Percentiles rank a stretch among this genome's conserved stretches.
These are phyloP conservation scores for Lissonota sp. DNA, from an alignment of 2,888 invertebrate species.

Conservation along the genomic window DNA sequence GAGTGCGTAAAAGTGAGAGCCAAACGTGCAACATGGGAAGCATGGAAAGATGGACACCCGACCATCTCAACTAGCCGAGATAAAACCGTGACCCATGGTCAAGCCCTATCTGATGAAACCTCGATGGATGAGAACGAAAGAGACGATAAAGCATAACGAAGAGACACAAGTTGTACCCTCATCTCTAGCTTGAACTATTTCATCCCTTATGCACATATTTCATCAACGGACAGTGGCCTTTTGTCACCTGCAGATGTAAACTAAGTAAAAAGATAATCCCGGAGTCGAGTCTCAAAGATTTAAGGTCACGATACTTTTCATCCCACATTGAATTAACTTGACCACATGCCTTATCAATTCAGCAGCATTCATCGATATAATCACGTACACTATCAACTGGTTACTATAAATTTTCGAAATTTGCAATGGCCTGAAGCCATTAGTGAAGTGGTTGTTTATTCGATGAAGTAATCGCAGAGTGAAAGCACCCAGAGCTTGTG, in stretches of 20 bases:
- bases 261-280: too few species aligned
- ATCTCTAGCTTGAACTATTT: conserved; percentile 8
- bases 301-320: too few species aligned
- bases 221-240: too few species aligned
- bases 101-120: conserved; percentile 75
- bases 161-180: conserved; percentile 64
- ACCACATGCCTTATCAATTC: too few species aligned
- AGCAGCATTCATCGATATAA: too few species aligned
- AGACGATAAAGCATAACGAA: conserved; percentile 44
- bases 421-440: conserved; percentile 1
- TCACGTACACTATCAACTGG: too few species aligned
- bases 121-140: conserved; percentile 70
- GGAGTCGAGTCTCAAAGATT: too few species aligned
- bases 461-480: conserved; percentile 33
- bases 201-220: too few species aligned
- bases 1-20: conserved; percentile 65
- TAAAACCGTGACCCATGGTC: conserved; percentile 72
- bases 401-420: neutral
- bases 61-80: conserved; percentile 77
- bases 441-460: neutral
- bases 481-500: conserved; percentile 64
- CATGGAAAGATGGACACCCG: conserved; percentile 72
- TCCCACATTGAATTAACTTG: too few species aligned
- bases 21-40: conserved; percentile 21
- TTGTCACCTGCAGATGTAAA: too few species aligned